Evolutionary conservation across 1,140 invertebrate genomes (phyloP), one percentile per base, ranked within the genome.

Genomic region (Gonioctena quinquepunctata): DNA sequence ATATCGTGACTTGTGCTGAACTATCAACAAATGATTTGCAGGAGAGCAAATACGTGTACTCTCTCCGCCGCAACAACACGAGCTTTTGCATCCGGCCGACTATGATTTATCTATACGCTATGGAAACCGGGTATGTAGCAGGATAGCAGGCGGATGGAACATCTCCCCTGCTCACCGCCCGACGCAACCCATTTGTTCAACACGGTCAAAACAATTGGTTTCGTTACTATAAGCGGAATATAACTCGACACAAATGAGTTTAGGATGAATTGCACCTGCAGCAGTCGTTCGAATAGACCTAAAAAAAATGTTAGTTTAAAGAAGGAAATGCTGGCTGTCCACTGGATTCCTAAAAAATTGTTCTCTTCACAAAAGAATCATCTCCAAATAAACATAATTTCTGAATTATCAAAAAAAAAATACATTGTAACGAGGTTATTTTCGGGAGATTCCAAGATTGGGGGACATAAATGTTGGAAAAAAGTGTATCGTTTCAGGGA

Each of bases 31-130:
- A 23, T 23, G 19, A 54, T 57, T 57, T 57, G 54, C 54, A 57
- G 54, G 22, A 57, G 25, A 57, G 54, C 54, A 5, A 57, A 22
- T 57, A n/a, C 54, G 25, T 57, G 54, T 57, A 57, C n/a, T 25
- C 0, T 13, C 54, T 21, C 54, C 22, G n/a, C 33, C 33, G 33
- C 33, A n/a, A 23, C 19, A 25, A 21, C 13, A 25, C 54, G 54
- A 57, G 54, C 21, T 57, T 57, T 13, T 22, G 21, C 25, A 57
- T 57, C 54, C 54, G 54, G 54, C 54, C 54, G 22, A 22, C 54
- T 8, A 57, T 57, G 54, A 57, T 57, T 57, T 57, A 57, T 57
- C 54, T 57, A 13, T 25, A n/a, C 54, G 54, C 19, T 57, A 57
- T 22, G 54, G 54, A 57, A n/a, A 25, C 11, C 54, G 18, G 25